Evolutionary conservation across 2,797 vertebrate species (phyloP), one percentile per base, ranked within the genome.

Genomic region (Semotilus atromaculatus): DNA sequence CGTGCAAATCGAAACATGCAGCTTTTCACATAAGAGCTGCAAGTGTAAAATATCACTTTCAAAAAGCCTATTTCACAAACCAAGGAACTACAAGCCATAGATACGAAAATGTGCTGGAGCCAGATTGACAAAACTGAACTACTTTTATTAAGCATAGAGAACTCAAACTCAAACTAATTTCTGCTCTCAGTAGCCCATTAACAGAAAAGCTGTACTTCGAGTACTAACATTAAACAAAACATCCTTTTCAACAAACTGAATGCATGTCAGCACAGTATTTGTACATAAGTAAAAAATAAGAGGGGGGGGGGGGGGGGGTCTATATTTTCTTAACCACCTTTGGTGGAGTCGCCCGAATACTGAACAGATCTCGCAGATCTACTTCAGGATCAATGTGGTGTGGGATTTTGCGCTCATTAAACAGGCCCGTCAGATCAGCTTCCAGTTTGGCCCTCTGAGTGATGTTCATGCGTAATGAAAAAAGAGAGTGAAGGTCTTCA

Each of bases 331-430:
- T 31, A 43, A 72, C 80, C 60, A 67, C 88, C n/a, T 89, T 14
- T 36, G 13, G 73, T 38, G 9, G 72, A 0, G 60, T 67, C 2
- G 3, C 87, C 51, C 92, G 92, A 71, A 95, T 89, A n/a, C 88
- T 86, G 60, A 96, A 96, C 67, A 96, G 90, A 68, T 64, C 81
- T 1, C 91, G 87, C 58, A 96, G 93, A 90, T 96, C 95, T 51
- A 95, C 95, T 67, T 97, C 96, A 0, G 93, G 93, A 83, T 96
- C 95, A 0, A 96, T 91, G 1, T 92, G 92, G 53, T 93, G 95
- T 0, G 92, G 93, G 86, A 96, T 93, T 89, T 94, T 95, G 36
- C 95, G 93, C 68, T 96, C 96, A 11, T 93, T 97, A 90, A 96
- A 97, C 75, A 96, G 94, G 2, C 94, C 91, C 0, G 93, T 87